Evolutionary conservation across 2,797 vertebrate genomes (phyloP).

Genomic region (Halcyon smyrnensis): DNA sequence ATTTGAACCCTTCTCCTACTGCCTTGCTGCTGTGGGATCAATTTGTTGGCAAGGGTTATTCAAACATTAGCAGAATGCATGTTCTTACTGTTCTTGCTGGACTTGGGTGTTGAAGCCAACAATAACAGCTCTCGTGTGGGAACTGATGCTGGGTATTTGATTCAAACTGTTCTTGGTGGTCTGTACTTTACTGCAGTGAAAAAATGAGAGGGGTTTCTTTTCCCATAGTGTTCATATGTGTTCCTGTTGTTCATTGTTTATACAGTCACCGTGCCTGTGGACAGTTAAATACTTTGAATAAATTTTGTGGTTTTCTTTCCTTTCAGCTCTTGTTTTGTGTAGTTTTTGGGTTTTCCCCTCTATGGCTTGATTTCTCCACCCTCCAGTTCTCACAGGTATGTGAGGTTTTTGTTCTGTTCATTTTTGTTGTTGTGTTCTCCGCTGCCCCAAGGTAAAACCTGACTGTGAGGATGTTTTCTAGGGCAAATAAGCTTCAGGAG

Average conservation of each 20-base stretch:
- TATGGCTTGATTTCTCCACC: background rate
- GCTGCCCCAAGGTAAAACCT: background rate
- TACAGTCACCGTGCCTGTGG: constrained; percentile 2
- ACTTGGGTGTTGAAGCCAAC: constrained; percentile 74
- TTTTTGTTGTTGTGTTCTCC: background rate
- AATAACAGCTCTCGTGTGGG: constrained; percentile 78
- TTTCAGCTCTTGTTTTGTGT: constrained; percentile 19
- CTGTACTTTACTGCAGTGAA: constrained; percentile 69
- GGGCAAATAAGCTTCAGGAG: background rate
- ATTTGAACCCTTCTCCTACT: constrained; percentile 45
- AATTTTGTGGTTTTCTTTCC: constrained; percentile 8
- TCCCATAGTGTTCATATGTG: constrained; percentile 66
- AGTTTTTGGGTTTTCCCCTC: background rate
- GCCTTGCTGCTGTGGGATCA: constrained; percentile 69
- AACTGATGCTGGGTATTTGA: constrained; percentile 68
- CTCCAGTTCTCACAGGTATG: background rate
- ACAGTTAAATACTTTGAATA: background rate
- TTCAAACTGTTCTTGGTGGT: constrained; percentile 71
- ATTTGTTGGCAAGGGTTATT: constrained; percentile 79
- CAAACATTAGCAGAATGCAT: constrained; percentile 76
- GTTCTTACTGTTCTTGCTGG: constrained; percentile 67
- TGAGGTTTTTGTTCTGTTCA: background rate
- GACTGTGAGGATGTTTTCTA: background rate
- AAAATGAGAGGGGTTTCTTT: constrained; percentile 64
- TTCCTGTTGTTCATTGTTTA: constrained; percentile 44